Percentiles rank a stretch among this genome's conserved stretches.
Evolutionary conservation across 2,113 vertebrate species (phyloP).

Genomic region (Charadrius vociferus): DNA sequence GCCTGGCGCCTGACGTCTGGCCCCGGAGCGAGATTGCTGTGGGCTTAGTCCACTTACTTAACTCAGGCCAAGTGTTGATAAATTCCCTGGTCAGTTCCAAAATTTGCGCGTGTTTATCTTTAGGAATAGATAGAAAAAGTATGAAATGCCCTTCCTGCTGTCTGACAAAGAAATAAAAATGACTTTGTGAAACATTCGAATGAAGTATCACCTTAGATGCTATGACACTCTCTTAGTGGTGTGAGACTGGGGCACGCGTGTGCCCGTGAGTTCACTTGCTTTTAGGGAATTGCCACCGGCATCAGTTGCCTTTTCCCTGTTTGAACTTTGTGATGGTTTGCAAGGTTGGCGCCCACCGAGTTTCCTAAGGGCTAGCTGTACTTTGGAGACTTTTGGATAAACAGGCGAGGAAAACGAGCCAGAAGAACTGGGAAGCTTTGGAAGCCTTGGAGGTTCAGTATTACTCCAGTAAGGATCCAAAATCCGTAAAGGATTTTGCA

Average conservation of each 20-base stretch:
- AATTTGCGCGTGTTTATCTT: background rate
- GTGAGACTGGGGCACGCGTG: rapidly evolving
- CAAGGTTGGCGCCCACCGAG: background rate
- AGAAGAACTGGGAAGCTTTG: background rate
- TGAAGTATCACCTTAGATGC: rapidly evolving
- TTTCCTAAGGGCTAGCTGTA: background rate
- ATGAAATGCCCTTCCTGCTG: background rate
- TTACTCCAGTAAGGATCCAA: too few species aligned
- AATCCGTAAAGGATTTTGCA: too few species aligned
- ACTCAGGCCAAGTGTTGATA: background rate
- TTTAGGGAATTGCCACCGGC: background rate
- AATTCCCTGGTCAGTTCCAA: background rate
- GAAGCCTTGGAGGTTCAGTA: background rate
- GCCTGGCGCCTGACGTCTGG: rapidly evolving
- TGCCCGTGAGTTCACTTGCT: background rate
- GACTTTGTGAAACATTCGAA: background rate
- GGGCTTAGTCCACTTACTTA: rapidly evolving
- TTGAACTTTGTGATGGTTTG: background rate
- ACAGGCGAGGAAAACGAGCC: background rate
- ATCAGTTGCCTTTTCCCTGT: background rate
- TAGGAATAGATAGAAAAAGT: background rate
- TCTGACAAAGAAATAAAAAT: background rate
- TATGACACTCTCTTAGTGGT: rapidly evolving
- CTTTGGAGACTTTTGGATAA: background rate
- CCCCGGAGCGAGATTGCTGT: background rate